Evolutionary conservation across 2,113 vertebrate species (phyloP).

Genomic region (Vimba vimba): DNA sequence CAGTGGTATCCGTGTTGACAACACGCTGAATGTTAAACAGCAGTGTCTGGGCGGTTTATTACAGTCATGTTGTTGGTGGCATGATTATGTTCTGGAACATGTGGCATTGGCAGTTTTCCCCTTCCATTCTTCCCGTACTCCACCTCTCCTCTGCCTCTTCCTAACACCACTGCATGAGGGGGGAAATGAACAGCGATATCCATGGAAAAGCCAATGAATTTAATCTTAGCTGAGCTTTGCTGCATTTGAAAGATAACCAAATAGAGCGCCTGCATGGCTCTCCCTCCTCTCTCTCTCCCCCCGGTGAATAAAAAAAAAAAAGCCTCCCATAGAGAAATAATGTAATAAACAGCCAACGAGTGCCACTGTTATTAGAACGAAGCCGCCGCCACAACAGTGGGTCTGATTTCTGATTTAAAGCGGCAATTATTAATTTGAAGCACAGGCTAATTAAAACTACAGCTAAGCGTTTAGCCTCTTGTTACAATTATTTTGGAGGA

Average conservation of each 20-base stretch:
- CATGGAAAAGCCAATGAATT: conserved; percentile 72
- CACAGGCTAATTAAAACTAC: conserved; percentile 88
- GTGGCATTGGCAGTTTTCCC: conserved; percentile 47
- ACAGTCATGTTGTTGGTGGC: conserved; percentile 51
- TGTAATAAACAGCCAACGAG: conserved; percentile 76
- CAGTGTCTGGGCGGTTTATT: conserved; percentile 56
- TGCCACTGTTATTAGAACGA: conserved; percentile 77
- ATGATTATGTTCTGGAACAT: conserved; percentile 62
- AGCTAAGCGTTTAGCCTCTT: conserved; percentile 88
- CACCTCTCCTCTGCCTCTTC: conserved; percentile 14
- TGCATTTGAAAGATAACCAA: conserved; percentile 82
- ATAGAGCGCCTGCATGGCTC: conserved; percentile 74
- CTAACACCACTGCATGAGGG: conserved; percentile 29
- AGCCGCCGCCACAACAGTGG: conserved; percentile 75
- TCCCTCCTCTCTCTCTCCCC: conserved; percentile 65
- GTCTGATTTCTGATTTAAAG: conserved; percentile 83
- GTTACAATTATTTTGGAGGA: conserved; percentile 82
- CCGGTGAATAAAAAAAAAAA: conserved; percentile 64
- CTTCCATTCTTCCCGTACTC: conserved; percentile 2
- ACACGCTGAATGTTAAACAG: conserved; percentile 62
- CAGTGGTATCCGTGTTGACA: neutral
- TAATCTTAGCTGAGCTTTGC: conserved; percentile 76
- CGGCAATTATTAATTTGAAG: conserved; percentile 88
- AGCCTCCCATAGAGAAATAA: conserved; percentile 67
- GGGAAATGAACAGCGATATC: conserved; percentile 64